Base-by-base conservation (phyloP, 2,888 invertebrate genomes). In the Hoplodrina ambigua region DNA sequence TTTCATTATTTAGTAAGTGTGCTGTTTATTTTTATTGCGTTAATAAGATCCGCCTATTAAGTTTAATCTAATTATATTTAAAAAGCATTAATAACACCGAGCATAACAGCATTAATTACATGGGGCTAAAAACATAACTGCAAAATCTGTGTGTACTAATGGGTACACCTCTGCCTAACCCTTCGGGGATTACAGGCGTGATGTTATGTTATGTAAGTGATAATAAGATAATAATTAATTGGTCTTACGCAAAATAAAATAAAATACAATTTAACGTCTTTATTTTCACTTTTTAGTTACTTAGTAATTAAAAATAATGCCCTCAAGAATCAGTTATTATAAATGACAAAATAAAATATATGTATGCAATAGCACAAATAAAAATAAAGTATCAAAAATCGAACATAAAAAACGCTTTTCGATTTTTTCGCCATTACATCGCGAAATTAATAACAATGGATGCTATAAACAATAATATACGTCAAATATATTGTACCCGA, bases 401-500 rank as follows among this genome's bases (percentile, higher is more conserved):
- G 58, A 54, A 46, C 33, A 52, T 61, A 46, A 20, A 60, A 63
- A 53, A 11, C n/a, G 52, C 33, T 56, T 69, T 64, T 30, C 10
- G 2, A 25, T 54, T 54, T 68, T 80, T 68, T 59, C 50, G 72
- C 76, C 41, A 78, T 79, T 56, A 69, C 46, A 49, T 60, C 57
- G 68, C 72, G 52, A 77, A 82, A 78, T 82, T 73, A 84, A 72
- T 69, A 71, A 81, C 77, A 85, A 83, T 78, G 7, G 69, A 63
- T 15, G 52, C 50, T 64, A 86, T 79, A 85, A 81, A 85, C 83
- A 83, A 83, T 81, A 80, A 80, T 72, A 84, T 72, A 79, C 77
- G 72, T 79, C 73, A 84, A 83, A 83, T 70, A 76, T 86, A 87
- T 84, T 81, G 85, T 86, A 85, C 78, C 79, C 76, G 69, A 78